A percentile compares a stretch with the other conserved stretches of the same genome.
These are phyloP conservation scores for Pimpla rufipes DNA, from an alignment of 2,888 invertebrate species.

Conservation along the genomic window DNA sequence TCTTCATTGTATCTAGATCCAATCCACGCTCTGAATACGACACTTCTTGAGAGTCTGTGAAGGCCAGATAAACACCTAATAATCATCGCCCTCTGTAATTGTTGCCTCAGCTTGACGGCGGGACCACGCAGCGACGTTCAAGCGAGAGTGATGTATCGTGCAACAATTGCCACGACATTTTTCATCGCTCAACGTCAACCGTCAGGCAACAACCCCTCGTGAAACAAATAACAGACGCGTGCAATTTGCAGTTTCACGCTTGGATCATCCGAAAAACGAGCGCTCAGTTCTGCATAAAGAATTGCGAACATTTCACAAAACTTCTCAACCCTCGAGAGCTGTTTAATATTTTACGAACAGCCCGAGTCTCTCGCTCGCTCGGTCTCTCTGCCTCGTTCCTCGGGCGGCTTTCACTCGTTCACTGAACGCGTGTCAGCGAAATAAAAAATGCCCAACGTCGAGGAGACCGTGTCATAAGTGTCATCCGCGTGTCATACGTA, in stretches of 20 bases:
- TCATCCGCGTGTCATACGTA: slow-evolving; percentile 35
- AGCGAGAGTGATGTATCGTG: background rate
- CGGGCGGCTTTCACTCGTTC: slow-evolving; percentile 60
- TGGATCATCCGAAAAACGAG: slow-evolving; percentile 59
- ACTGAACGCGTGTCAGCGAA: slow-evolving; percentile 14
- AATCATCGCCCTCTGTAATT: background rate
- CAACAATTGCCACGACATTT: background rate
- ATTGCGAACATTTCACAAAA: slow-evolving; percentile 77
- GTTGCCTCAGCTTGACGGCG: background rate
- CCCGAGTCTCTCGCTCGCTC: too few relatives aligned
- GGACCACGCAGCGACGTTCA: background rate
- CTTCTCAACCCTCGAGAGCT: slow-evolving; percentile 41
- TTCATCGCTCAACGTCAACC: background rate
- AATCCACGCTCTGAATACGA: slow-evolving; percentile 2
- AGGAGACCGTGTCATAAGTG: slow-evolving; percentile 22
- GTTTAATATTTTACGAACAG: background rate
- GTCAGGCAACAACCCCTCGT: slow-evolving; percentile 17
- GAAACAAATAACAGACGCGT: background rate
- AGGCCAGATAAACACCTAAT: background rate
- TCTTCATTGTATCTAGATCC: background rate
- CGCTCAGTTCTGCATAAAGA: slow-evolving; percentile 76
- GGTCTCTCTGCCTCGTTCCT: slow-evolving; percentile 1
- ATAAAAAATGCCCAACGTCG: slow-evolving; percentile 1
- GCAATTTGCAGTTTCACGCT: slow-evolving; percentile 25
- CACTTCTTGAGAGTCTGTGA: background rate